Evolutionary conservation across 2,113 vertebrate genomes (phyloP).

Genomic region (Pelmatolapia mariae): DNA sequence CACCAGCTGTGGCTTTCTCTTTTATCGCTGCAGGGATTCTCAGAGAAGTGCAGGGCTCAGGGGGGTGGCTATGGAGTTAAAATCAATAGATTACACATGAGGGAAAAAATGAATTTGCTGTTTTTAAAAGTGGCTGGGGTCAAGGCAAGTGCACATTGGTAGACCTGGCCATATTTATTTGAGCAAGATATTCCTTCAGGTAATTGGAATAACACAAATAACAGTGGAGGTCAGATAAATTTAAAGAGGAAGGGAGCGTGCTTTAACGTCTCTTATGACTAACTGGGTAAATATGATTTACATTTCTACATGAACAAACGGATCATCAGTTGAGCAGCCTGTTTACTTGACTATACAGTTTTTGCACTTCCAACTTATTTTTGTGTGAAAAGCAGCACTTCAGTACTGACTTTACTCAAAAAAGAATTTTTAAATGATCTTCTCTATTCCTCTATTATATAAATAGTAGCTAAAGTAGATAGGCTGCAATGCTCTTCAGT

Average conservation of each 20-base stretch:
- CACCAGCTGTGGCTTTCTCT: conserved; percentile 25
- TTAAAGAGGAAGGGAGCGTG: not conserved
- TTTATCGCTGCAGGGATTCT: conserved; percentile 39
- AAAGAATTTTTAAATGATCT: not conserved
- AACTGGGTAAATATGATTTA: not conserved
- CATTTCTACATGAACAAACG: not conserved
- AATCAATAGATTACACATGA: conserved; percentile 11
- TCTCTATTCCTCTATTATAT: not conserved
- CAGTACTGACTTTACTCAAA: not conserved
- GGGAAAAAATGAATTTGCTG: not conserved
- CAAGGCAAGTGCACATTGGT: conserved; percentile 20
- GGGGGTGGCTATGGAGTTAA: conserved; percentile 2
- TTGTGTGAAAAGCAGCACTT: not conserved
- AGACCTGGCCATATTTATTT: conserved; percentile 7
- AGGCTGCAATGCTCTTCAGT: not conserved
- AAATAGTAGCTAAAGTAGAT: not conserved
- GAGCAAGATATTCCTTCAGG: not conserved
- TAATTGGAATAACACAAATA: not conserved
- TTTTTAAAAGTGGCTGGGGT: conserved; percentile 19
- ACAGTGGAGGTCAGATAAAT: not conserved
- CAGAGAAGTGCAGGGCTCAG: not conserved
- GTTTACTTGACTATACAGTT: not conserved
- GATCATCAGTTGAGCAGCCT: not conserved
- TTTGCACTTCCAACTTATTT: not conserved
- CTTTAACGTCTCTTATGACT: not conserved